Base-by-base conservation (phyloP, 2,888 invertebrate genomes). In the Alloplasta piceator region DNA sequence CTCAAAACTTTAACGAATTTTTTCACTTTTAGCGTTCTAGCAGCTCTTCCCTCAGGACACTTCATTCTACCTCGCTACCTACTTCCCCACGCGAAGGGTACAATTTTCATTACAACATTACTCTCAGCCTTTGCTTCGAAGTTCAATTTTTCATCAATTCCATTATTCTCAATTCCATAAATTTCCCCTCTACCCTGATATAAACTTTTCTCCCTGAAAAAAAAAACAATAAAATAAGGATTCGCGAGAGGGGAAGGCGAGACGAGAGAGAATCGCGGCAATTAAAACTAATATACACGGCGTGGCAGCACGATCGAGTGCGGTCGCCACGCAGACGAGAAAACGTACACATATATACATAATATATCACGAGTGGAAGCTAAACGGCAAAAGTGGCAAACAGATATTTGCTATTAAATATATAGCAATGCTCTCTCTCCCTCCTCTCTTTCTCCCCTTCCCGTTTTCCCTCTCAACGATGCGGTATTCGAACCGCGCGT, bases 401-500 rank as follows among this genome's bases (percentile, higher is more conserved):
- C 52, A 52, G 52, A 52, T 52, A 52, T 48, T n/a, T n/a, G 12
- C 43, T 26, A 63, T 48, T 50, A 26, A 12, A 64, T 39, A 52
- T 41, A 14, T 16, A 67, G 39, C 38, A 6, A 1, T 38, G 26
- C 56, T 7, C 55, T 43, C n/a, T 56, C n/a, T 56, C 36, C 46
- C 55, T 36, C 38, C 26, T 58, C 58, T 58, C 36, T 58, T n/a
- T 58, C n/a, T 58, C 5, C 5, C 38, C 14, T 0, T 14, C 43
- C 10, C 43, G 14, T 68, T 36, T 16, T n/a, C 38, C 3, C 43
- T 52, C 9, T 26, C 16, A 46, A 71, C 46, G 50, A 48, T 14
- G 12, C n/a, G 56, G 41, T 56, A 68, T 68, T 52, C 26, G 36
- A 63, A 26, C 41, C 43, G 26, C 50, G 50, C 71, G 63, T 55